phyloP scores from a whole-genome alignment of 2,888 invertebrate genomes.

The Ophion costatus region DNA sequence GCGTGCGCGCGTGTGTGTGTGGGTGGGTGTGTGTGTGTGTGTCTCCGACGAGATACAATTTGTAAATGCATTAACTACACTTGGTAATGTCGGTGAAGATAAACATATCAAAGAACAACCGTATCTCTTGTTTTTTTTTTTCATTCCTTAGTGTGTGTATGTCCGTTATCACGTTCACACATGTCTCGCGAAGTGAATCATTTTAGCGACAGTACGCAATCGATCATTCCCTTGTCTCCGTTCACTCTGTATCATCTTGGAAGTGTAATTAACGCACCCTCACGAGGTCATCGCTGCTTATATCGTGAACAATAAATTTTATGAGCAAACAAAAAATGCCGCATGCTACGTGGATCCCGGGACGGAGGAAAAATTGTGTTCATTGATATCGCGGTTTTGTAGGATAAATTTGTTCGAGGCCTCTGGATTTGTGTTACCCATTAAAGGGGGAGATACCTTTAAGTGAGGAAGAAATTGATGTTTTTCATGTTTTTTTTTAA shows the following conservation, averaged over 20 bases:
- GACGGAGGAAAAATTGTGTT: not conserved
- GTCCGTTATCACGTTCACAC: not conserved
- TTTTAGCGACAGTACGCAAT: not conserved
- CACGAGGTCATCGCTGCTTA: constrained; percentile 11
- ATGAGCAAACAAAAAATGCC: not conserved
- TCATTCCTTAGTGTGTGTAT: not conserved
- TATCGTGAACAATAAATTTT: constrained; percentile 8
- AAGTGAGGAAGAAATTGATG: not conserved
- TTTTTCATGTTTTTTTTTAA: no score
- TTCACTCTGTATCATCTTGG: not conserved
- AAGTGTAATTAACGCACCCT: constrained; percentile 5
- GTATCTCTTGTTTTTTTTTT: not conserved
- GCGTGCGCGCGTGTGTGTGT: no score
- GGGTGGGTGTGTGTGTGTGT: no score
- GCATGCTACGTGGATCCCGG: not conserved
- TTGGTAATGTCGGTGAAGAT: not conserved
- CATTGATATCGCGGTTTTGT: not conserved
- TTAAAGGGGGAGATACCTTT: not conserved
- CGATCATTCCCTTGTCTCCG: constrained; percentile 14
- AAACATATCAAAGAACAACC: not conserved
- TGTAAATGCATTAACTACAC: no score
- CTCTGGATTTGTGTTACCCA: not conserved
- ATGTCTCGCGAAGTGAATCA: not conserved
- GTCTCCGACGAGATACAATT: no score
- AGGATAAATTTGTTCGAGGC: not conserved